phyloP scores from a whole-genome alignment of 2,113 vertebrate species.

The Sylvilagus bachmani region DNA sequence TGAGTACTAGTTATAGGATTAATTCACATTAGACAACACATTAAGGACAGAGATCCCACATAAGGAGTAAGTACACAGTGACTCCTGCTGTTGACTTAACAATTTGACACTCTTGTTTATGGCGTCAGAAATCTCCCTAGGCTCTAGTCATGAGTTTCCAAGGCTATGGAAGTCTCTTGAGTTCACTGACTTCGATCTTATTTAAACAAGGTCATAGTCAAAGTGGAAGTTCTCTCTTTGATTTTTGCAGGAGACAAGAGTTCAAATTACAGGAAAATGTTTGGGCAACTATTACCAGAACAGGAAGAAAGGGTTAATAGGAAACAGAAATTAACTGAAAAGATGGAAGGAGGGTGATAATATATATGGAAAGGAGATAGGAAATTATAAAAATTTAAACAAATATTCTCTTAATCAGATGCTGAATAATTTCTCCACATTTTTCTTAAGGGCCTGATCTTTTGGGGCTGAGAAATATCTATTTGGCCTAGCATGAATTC shows the following conservation, averaged over 20 bases:
- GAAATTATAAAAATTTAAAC: neutral
- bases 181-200: no score
- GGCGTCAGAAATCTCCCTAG: no score
- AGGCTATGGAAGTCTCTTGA: no score
- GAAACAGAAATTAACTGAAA: neutral
- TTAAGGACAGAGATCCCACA: no score
- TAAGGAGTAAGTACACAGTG: no score
- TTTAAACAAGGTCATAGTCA: no score
- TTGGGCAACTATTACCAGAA: neutral
- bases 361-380: neutral
- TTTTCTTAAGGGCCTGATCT: neutral
- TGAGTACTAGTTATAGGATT: no score
- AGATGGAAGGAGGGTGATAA: neutral
- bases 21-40: no score
- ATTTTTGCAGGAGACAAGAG: slow-evolving; percentile 1
- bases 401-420: neutral
- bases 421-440: neutral
- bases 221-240: neutral
- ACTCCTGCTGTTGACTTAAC: no score
- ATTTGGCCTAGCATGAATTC: neutral
- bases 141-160: no score
- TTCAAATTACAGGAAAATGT: neutral
- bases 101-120: no score
- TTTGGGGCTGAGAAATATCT: neutral
- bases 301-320: neutral